Evolutionary conservation across 2,888 invertebrate species (phyloP).

Genomic region (Tetragonisca angustula): DNA sequence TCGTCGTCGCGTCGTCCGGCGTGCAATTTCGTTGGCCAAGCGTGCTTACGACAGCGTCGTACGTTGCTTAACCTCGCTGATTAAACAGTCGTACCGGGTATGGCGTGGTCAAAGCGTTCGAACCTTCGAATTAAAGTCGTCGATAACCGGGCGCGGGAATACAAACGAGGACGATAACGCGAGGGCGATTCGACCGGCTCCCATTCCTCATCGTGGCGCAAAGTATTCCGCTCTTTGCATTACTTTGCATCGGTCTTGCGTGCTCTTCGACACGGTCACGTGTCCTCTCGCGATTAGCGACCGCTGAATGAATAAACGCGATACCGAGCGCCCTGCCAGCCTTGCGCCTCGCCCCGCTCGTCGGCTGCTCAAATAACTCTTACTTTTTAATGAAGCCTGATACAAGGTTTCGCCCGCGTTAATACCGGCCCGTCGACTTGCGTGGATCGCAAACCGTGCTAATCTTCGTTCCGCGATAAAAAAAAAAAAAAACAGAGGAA

Average conservation of each 20-base stretch:
- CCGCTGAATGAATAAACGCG: constrained; percentile 27
- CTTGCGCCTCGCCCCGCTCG: not conserved
- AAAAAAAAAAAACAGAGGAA: not conserved
- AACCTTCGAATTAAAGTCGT: constrained; percentile 18
- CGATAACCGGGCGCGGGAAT: not conserved
- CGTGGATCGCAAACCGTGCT: constrained; percentile 8
- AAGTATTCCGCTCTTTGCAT: constrained; percentile 15
- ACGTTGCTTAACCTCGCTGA: not conserved
- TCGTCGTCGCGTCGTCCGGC: not conserved
- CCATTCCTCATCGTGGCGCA: not conserved
- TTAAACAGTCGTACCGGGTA: not conserved
- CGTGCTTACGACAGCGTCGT: not conserved
- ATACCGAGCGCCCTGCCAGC: not conserved
- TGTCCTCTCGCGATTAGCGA: constrained; percentile 55
- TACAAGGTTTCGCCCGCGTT: constrained; percentile 22
- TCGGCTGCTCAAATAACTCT: constrained; percentile 46
- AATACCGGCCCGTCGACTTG: constrained; percentile 6
- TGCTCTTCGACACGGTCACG: constrained; percentile 63
- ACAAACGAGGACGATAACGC: constrained; percentile 11
- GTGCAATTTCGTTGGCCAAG: not conserved
- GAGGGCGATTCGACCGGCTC: not conserved
- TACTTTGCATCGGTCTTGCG: constrained; percentile 28
- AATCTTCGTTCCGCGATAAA: constrained; percentile 17
- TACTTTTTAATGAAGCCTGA: constrained; percentile 49
- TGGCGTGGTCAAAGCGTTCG: too few species aligned